Percentiles rank a stretch among this genome's conserved stretches.
These are phyloP conservation scores for Scomber scombrus DNA, from an alignment of 2,113 vertebrate genomes.

Conservation along the genomic window DNA sequence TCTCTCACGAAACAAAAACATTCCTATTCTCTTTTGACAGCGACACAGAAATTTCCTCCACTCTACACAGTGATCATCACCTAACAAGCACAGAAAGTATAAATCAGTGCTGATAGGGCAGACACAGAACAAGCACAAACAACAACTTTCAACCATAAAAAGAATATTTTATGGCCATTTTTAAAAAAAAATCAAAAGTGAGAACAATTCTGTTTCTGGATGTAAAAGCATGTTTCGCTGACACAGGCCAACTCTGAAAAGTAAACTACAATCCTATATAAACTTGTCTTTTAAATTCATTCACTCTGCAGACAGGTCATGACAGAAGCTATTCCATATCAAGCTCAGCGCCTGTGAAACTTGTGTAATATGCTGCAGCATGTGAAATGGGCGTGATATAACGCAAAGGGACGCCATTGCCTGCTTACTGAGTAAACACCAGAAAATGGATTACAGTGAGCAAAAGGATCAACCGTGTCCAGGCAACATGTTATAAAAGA, in stretches of 20 bases:
- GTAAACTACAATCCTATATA: slow-evolving; percentile 4
- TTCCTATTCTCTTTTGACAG: slow-evolving; percentile 22
- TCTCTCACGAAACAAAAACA: slow-evolving; percentile 21
- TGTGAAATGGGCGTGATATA: slow-evolving; percentile 52
- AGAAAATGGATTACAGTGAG: slow-evolving; percentile 76
- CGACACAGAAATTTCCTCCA: slow-evolving; percentile 22
- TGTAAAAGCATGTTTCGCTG: slow-evolving; percentile 14
- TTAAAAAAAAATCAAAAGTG: background rate
- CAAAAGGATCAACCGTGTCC: slow-evolving; percentile 66
- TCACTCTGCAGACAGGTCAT: slow-evolving; percentile 38
- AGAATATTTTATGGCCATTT: slow-evolving; percentile 16
- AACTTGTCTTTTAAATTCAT: slow-evolving; percentile 36
- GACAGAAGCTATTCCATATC: background rate
- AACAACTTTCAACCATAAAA: slow-evolving; percentile 22
- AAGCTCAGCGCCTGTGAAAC: slow-evolving; percentile 1
- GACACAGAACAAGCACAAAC: slow-evolving; percentile 21
- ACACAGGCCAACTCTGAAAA: background rate
- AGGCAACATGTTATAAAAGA: slow-evolving; percentile 71
- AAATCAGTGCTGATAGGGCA: slow-evolving; percentile 29
- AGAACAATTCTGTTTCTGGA: background rate
- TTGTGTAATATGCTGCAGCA: slow-evolving; percentile 36
- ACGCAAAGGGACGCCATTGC: slow-evolving; percentile 31
- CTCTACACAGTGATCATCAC: slow-evolving; percentile 11
- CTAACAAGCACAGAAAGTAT: slow-evolving; percentile 38
- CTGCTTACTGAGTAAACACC: slow-evolving; percentile 54